phyloP scores from a whole-genome alignment of 2,797 vertebrate species.

The Sebastes umbrosus region DNA sequence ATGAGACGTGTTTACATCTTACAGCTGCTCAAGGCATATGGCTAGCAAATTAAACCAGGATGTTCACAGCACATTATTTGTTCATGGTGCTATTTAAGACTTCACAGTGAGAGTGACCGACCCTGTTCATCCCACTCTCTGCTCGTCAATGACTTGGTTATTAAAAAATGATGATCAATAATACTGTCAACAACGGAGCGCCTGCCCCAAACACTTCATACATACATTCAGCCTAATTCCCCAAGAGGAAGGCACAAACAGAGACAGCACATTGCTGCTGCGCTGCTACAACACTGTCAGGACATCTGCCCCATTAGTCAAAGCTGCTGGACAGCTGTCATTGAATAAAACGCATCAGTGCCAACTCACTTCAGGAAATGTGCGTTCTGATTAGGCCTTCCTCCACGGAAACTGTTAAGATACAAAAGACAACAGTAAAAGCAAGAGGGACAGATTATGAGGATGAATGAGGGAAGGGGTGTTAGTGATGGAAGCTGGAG shows the following conservation, averaged over 20 bases:
- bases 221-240: conserved; percentile 82
- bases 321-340: conserved; percentile 51
- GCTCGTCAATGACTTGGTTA: conserved; percentile 67
- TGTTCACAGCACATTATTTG: conserved; percentile 43
- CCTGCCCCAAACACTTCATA: conserved; percentile 84
- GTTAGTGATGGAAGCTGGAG: conserved; percentile 74
- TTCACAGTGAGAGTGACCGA: conserved; percentile 76
- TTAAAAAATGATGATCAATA: conserved; percentile 73
- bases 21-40: conserved; percentile 32
- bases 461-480: conserved; percentile 40
- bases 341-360: conserved; percentile 66
- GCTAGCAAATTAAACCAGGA: conserved; percentile 43
- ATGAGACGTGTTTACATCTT: conserved; percentile 38
- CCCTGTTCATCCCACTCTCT: conserved; percentile 60
- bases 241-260: conserved; percentile 65
- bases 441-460: conserved; percentile 64
- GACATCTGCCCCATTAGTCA: conserved; percentile 40
- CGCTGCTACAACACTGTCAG: conserved; percentile 69
- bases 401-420: conserved; percentile 73
- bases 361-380: conserved; percentile 72
- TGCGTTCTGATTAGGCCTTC: conserved; percentile 75
- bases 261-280: conserved; percentile 58
- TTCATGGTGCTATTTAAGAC: conserved; percentile 57
- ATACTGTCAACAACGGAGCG: conserved; percentile 83
- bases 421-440: conserved; percentile 72